phyloP scores from a whole-genome alignment of 2,113 vertebrate genomes.

The Chaenocephalus aceratus region DNA sequence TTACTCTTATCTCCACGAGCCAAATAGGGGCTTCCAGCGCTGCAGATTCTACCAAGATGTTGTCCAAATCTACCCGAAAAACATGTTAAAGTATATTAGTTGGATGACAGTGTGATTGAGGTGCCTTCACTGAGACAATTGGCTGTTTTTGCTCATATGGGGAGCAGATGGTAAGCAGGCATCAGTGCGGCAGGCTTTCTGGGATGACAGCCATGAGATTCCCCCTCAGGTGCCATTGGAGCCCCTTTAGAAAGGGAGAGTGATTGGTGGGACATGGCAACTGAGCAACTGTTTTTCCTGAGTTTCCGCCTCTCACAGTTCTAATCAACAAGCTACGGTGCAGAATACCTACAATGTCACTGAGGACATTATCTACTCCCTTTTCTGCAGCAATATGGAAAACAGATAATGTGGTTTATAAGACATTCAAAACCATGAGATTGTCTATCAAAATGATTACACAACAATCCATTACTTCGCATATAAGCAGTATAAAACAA shows the following conservation, averaged over 20 bases:
- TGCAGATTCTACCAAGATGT: slow-evolving; percentile 40
- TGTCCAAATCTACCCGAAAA: slow-evolving; percentile 43
- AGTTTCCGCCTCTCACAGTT: slow-evolving; percentile 66
- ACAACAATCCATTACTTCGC: background rate
- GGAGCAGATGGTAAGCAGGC: slow-evolving; percentile 87
- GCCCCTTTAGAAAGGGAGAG: slow-evolving; percentile 80
- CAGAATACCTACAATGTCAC: slow-evolving; percentile 48
- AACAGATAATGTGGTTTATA: background rate
- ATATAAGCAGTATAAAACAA: background rate
- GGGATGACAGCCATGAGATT: slow-evolving; percentile 87
- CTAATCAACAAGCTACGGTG: slow-evolving; percentile 65
- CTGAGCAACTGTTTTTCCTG: slow-evolving; percentile 73
- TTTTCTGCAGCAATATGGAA: background rate
- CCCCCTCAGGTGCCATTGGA: slow-evolving; percentile 87
- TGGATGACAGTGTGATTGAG: slow-evolving; percentile 72
- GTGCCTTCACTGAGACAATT: slow-evolving; percentile 78
- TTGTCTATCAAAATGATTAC: background rate
- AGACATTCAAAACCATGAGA: background rate
- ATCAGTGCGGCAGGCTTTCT: slow-evolving; percentile 85
- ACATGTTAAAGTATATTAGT: slow-evolving; percentile 61
- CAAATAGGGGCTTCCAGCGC: slow-evolving; percentile 31
- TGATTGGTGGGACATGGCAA: slow-evolving; percentile 83
- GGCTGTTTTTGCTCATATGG: slow-evolving; percentile 83
- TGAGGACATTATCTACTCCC: background rate
- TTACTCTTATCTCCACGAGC: slow-evolving; percentile 40